phyloP scores from a whole-genome alignment of 2,797 vertebrate species.

The Oreochromis grahami region DNA sequence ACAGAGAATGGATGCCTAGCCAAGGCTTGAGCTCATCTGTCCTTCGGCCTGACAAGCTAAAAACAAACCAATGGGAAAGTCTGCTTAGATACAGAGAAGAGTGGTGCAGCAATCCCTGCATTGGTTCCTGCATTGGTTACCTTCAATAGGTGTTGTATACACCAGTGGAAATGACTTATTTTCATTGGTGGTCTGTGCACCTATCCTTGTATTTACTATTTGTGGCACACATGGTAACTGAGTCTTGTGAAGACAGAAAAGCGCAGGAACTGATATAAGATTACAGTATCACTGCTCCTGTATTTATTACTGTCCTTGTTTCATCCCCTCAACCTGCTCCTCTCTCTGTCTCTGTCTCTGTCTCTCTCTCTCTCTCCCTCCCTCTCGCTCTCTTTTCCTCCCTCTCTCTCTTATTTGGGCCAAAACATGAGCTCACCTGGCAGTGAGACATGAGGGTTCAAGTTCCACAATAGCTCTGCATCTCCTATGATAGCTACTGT shows the following conservation, averaged over 20 bases:
- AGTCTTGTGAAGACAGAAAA: not conserved
- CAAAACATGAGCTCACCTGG: slow-evolving; percentile 74
- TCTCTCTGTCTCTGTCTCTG: not conserved
- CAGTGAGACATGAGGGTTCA: slow-evolving; percentile 71
- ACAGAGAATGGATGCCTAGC: not conserved
- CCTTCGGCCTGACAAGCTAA: not conserved
- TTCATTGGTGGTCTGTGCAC: not conserved
- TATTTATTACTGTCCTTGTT: slow-evolving; percentile 22
- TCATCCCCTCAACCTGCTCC: not conserved
- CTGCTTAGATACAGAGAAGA: not conserved
- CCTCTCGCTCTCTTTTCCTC: not conserved
- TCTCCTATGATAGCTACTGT: slow-evolving; percentile 29
- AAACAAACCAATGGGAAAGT: not conserved
- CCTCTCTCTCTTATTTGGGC: slow-evolving; percentile 22
- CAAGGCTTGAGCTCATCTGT: not conserved
- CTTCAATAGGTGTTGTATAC: not conserved
- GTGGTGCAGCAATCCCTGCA: not conserved
- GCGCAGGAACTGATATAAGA: not conserved
- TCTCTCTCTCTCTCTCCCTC: not conserved
- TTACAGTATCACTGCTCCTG: slow-evolving; percentile 5
- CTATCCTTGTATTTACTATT: not conserved
- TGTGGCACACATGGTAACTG: not conserved
- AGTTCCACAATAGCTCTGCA: slow-evolving; percentile 73
- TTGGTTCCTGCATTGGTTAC: not conserved
- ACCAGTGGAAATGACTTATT: not conserved